Evolutionary conservation across 2,797 vertebrate genomes (phyloP), one percentile per base, ranked within the genome.

Genomic region (Acanthornis magna): DNA sequence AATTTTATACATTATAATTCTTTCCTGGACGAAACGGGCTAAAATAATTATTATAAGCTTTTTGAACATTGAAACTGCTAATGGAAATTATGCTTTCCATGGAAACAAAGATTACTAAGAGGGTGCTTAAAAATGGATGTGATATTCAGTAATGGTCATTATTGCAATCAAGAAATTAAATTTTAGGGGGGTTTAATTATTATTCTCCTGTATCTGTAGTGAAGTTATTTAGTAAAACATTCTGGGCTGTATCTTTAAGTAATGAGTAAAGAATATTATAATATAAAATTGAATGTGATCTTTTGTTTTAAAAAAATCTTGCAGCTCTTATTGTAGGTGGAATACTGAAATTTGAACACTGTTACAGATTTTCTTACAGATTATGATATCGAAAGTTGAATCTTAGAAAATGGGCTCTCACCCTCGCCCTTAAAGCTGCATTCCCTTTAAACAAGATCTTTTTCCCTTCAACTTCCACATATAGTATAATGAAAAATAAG

Each of bases 51-150:
- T 78, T 88, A 70, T 11, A 63, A 74, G 48, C 11, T 60, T 92
- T 89, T 51, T 92, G 79, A 94, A 96, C 84, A 80, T 87, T 91
- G 61, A 70, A 76, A 95, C 62, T 76, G 83, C 43, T 94, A 73
- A 86, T 75, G 30, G 53, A 86, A 96, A 77, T 93, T 79, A 82
- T 76, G 67, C 78, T 95, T 97, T 86, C 89, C 54, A 93, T 90
- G 78, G 72, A 96, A 96, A 97, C 72, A 96, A 91, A 95, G 51
- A 97, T 92, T 84, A 94, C 50, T 91, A 83, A 88, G 25, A 86
- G 47, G 25, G 51, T 87, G 32, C 81, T 96, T 92, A 95, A 91
- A 92, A 89, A 83, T 61, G 45, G n/a, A 91, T 84, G 75, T 72
- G 43, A 88, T 88, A 68, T 65, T 93, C 75, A 89, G 65, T 74